Conservation (phyloP, 2,797 vertebrate species). For the Zenarchopterus dispar region DNA sequence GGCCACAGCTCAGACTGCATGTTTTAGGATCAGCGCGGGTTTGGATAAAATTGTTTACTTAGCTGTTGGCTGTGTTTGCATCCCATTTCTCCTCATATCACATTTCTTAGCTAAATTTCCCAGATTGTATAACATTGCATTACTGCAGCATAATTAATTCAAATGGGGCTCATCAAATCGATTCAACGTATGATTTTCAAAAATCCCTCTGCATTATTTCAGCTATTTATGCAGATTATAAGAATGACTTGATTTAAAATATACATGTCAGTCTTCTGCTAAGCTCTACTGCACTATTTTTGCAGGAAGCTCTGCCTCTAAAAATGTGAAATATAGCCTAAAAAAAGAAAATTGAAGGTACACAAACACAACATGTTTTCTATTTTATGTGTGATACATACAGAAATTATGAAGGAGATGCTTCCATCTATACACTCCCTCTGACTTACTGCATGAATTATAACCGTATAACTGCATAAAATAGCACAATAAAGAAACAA, state of each 20-base stretch:
- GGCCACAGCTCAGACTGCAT: constrained; percentile 10
- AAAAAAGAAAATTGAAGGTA: no score
- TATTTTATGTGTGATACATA: no score
- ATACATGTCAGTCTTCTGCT: no score
- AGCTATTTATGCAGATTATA: no score
- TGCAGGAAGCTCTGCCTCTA: no score
- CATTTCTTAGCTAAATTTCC: neutral
- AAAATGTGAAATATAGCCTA: no score
- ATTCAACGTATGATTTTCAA: no score
- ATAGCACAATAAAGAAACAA: rapidly evolving
- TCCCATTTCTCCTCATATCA: neutral
- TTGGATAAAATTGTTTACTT: constrained; percentile 21
- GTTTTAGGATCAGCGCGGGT: neutral
- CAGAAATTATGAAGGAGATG: neutral
- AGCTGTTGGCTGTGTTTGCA: neutral
- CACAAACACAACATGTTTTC: no score
- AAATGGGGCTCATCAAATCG: neutral
- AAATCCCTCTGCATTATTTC: no score
- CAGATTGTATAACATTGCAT: neutral
- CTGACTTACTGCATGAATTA: constrained; percentile 1
- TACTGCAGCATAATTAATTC: neutral
- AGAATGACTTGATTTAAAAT: no score
- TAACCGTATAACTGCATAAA: neutral
- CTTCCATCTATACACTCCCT: neutral
- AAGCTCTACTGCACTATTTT: no score